Base-by-base conservation (phyloP, 1,140 invertebrate species). In the Diploscapter pachys region DNA sequence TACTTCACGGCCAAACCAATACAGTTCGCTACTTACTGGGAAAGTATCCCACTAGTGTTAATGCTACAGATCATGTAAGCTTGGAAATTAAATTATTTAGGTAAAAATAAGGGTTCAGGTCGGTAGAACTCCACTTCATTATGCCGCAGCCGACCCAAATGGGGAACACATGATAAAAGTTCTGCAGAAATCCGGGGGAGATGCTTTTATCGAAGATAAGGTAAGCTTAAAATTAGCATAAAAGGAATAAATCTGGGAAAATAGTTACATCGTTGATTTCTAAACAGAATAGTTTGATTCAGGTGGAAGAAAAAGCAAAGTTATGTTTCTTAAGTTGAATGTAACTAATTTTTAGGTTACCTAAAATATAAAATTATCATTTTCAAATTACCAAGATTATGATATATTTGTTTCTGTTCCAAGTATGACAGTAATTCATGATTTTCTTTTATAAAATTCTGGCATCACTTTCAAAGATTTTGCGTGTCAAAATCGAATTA, bases 41-140 rank as follows among this genome's bases (percentile, higher is more conserved):
- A 50, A 90, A 91, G 82, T 93, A 91, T 87, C 92, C 92, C 0
- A 88, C 89, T 61, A 89, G 90, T 0, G 88, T 92, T n/a, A 89
- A 91, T 63, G 88, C 91, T 74, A 91, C 89, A 79, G 92, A 94
- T 84, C 90, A 90, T 79, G 92, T 93, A 85, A 90, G 89, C 55
- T 56, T 9, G 9, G 2, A 59, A 59, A 9, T 59, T 59, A 9
- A 59, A 59, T 59, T 59, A 11, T 59, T 59, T 13, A 13, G 9
- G 9, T 59, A 9, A 9, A 11, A 59, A 59, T 59, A 11, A 13
- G 57, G 57, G 57, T 83, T 56, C 65, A 85, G 83, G 81, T 79
- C 3, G 83, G 83, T 50, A 53, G 83, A 57, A 84, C 83, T 49
- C 78, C 83, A 56, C 83, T 80, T 49, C 76, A 84, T 74, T 85